phyloP scores from a whole-genome alignment of 2,797 vertebrate genomes.

The Chaetodon trifasciatus region DNA sequence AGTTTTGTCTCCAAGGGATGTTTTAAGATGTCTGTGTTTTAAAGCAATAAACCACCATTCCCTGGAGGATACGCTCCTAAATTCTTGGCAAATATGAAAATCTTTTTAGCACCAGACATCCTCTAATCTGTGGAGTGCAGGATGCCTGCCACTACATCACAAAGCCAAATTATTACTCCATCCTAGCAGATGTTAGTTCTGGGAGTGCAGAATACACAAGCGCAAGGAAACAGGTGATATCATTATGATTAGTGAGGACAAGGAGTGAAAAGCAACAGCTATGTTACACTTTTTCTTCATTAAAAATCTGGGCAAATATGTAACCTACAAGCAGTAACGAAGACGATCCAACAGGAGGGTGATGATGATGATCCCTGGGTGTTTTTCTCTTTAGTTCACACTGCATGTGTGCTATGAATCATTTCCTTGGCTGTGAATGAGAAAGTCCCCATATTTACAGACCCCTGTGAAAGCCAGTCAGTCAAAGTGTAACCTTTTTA shows the following conservation, averaged over 20 bases:
- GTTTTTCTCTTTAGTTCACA: neutral
- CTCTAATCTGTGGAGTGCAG: neutral
- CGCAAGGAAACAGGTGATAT: neutral
- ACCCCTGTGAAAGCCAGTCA: neutral
- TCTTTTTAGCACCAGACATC: neutral
- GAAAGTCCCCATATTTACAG: neutral
- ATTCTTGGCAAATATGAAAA: neutral
- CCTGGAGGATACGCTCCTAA: neutral
- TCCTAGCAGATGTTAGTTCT: neutral
- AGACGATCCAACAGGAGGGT: neutral
- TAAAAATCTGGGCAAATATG: too few relatives aligned
- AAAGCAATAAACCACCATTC: neutral
- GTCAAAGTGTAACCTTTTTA: neutral
- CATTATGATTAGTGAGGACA: neutral
- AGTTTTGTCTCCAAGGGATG: neutral
- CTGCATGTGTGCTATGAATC: neutral
- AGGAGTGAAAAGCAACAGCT: neutral
- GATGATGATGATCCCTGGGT: too few relatives aligned
- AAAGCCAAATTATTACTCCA: neutral
- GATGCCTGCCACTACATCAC: neutral
- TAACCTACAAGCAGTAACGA: neutral
- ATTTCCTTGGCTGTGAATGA: neutral
- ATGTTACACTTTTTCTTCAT: too few relatives aligned
- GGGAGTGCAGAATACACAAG: neutral
- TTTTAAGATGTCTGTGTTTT: neutral